A percentile compares a stretch with the other conserved stretches of the same genome.
Conservation (phyloP, 37 sponge, comb jelly and placozoan species). For the Cladorhizidae sp. region DNA sequence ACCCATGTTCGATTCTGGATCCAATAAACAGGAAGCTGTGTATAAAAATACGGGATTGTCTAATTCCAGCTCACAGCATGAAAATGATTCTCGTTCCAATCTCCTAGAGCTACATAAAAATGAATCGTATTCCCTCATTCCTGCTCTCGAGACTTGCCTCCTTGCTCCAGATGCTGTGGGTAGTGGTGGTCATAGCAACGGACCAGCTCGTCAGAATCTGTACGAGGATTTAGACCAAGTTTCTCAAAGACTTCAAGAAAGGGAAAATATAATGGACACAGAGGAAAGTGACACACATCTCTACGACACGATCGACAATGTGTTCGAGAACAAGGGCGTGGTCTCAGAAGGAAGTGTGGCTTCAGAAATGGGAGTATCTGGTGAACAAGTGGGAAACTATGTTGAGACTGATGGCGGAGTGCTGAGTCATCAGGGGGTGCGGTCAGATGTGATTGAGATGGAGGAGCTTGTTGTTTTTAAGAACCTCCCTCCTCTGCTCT, state of each 20-base stretch:
- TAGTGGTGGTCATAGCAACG: neutral
- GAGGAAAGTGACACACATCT: neutral
- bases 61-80: neutral
- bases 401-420: conserved; percentile 21
- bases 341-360: too few relatives aligned
- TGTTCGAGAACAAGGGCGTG: neutral
- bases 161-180: neutral
- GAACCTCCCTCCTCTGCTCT: conserved; percentile 32
- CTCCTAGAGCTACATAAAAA: neutral
- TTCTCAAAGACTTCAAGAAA: neutral
- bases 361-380: neutral
- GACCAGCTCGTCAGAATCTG: neutral
- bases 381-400: neutral
- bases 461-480: conserved; percentile 36
- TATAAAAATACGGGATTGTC: neutral
- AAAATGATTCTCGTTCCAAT: neutral
- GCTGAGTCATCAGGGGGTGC: conserved; percentile 5
- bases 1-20: too few relatives aligned
- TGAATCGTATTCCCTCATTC: neutral
- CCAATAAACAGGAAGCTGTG: too few relatives aligned
- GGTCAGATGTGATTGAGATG: neutral
- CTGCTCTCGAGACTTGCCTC: too few relatives aligned
- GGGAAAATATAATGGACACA: neutral
- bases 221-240: conserved; percentile 2
- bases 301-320: conserved; percentile 10